Conservation (phyloP, 53 echinoderm and acorn worm species). For the Glandiceps talaboti region DNA sequence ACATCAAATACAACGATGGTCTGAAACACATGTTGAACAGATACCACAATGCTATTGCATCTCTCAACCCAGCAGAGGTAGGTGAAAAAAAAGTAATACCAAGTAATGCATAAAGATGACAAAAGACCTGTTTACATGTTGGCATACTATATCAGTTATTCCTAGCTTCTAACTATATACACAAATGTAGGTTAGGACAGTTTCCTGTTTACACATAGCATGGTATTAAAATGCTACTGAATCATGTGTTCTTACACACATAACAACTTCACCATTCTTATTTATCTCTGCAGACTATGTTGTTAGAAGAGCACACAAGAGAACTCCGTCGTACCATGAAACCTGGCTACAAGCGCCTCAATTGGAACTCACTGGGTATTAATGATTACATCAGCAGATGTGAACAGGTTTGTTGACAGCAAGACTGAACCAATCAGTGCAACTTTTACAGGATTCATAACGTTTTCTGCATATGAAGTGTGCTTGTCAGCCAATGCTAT, state of each 20-base stretch:
- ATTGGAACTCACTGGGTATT: conserved; percentile 98
- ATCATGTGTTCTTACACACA: too few relatives aligned
- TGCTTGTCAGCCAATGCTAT: too few relatives aligned
- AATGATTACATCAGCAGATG: conserved; percentile 76
- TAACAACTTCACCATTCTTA: too few relatives aligned
- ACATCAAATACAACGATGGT: conserved; percentile 92
- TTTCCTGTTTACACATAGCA: too few relatives aligned
- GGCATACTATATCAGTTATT: too few relatives aligned
- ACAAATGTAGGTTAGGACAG: too few relatives aligned
- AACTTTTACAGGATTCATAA: not conserved
- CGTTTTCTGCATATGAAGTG: not conserved
- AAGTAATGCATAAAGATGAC: too few relatives aligned
- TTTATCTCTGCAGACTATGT: conserved; percentile 36
- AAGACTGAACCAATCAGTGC: not conserved
- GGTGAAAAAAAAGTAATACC: too few relatives aligned
- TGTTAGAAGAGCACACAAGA: conserved; percentile 77
- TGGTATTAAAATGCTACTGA: too few relatives aligned
- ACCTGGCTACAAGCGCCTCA: conserved; percentile 93
- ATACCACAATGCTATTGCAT: conserved; percentile 64
- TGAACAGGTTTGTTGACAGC: conserved; percentile 55
- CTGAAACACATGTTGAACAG: conserved; percentile 84
- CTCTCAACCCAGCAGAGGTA: conserved; percentile 87
- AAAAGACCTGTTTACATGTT: too few relatives aligned
- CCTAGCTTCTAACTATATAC: too few relatives aligned
- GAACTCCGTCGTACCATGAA: conserved; percentile 74